Evolutionary conservation across 2,888 invertebrate species (phyloP).

Genomic region (Sarcophaga subvicina): DNA sequence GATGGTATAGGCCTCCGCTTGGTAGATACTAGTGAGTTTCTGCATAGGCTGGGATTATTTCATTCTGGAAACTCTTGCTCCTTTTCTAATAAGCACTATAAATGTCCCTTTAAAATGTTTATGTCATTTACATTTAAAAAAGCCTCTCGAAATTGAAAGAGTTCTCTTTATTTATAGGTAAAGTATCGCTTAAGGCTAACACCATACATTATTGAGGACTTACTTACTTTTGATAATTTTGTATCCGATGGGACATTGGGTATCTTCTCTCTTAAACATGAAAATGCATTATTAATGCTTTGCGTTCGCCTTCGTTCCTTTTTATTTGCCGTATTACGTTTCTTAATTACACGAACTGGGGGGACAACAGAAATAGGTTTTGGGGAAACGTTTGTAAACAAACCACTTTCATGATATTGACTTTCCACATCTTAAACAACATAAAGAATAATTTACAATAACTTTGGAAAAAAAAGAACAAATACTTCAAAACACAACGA

Average conservation of each 20-base stretch:
- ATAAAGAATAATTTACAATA: slow-evolving; percentile 35
- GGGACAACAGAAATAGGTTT: slow-evolving; percentile 75
- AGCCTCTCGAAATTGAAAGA: too few species aligned
- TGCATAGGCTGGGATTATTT: too few species aligned
- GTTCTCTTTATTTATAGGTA: too few species aligned
- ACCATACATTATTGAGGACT: neutral
- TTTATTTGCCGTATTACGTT: slow-evolving; percentile 95
- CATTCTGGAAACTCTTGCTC: too few species aligned
- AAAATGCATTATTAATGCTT: slow-evolving; percentile 97
- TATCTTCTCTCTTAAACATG: slow-evolving; percentile 95
- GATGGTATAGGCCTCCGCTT: too few species aligned
- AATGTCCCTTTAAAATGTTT: too few species aligned
- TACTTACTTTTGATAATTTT: slow-evolving; percentile 93
- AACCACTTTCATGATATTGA: slow-evolving; percentile 73
- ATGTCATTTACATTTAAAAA: too few species aligned
- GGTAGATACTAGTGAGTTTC: too few species aligned
- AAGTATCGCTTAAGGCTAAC: neutral
- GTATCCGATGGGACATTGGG: slow-evolving; percentile 98
- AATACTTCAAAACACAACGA: too few species aligned
- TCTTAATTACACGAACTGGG: slow-evolving; percentile 84
- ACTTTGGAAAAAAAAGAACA: neutral
- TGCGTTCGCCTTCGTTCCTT: slow-evolving; percentile 96
- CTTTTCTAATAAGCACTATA: too few species aligned
- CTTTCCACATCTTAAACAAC: slow-evolving; percentile 73
- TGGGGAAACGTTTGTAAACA: slow-evolving; percentile 74